phyloP scores from a whole-genome alignment of 2,888 invertebrate genomes.

The Lepetodrilus schrolli region DNA sequence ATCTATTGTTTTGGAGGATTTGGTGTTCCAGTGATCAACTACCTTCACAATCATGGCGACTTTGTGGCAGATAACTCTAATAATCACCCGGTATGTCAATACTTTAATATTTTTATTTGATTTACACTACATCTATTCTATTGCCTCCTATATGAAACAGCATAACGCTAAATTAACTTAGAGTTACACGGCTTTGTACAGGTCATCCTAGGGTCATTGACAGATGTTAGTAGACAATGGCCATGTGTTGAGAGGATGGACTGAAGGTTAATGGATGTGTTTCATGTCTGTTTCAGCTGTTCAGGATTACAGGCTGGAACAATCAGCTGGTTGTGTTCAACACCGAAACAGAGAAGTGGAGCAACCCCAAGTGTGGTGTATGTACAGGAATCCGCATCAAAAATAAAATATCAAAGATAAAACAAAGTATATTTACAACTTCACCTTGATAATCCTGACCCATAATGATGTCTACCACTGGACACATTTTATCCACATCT shows the following conservation, averaged over 20 bases:
- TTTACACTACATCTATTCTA: background rate
- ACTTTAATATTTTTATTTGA: background rate
- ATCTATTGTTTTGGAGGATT: conserved; percentile 70
- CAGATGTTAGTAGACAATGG: too few relatives aligned
- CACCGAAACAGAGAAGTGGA: conserved; percentile 53
- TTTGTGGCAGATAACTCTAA: conserved; percentile 43
- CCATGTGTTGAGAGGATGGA: too few relatives aligned
- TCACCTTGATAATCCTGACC: too few relatives aligned
- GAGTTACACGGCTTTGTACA: too few relatives aligned
- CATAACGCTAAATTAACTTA: too few relatives aligned
- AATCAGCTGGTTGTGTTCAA: conserved; percentile 68
- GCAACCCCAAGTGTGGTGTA: conserved; percentile 59
- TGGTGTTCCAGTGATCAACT: conserved; percentile 47
- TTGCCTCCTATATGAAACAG: too few relatives aligned
- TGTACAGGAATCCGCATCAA: background rate
- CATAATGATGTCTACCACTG: too few relatives aligned
- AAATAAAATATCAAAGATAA: background rate
- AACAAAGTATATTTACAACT: too few relatives aligned
- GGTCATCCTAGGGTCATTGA: too few relatives aligned
- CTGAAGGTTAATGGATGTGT: background rate
- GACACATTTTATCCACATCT: too few relatives aligned
- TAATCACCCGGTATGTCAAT: background rate
- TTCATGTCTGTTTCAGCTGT: too few relatives aligned
- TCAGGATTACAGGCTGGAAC: conserved; percentile 71
- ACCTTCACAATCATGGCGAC: conserved; percentile 44